Percentiles rank a stretch among this genome's conserved stretches.
Evolutionary conservation across 2,888 invertebrate genomes (phyloP).

Genomic region (Marasmarcha lunaedactyla): DNA sequence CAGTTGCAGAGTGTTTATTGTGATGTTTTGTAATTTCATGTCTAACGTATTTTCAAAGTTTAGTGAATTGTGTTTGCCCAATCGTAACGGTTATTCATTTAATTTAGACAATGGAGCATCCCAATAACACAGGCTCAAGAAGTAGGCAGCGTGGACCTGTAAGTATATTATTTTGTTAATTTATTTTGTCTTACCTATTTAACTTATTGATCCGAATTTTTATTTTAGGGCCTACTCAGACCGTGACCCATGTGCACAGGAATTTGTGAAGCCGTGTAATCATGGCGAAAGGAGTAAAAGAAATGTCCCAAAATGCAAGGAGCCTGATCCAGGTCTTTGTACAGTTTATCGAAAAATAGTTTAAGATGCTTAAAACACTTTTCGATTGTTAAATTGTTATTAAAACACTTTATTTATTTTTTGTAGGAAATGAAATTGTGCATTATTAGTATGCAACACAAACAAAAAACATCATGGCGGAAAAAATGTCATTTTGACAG

Average conservation of each 20-base stretch:
- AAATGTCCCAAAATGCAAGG: too few species aligned
- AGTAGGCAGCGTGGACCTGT: slow-evolving; percentile 1
- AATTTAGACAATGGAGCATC: neutral
- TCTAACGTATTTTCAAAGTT: neutral
- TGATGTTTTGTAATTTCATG: neutral
- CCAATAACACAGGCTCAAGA: neutral
- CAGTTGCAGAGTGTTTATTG: neutral
- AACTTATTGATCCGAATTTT: neutral
- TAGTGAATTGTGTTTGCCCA: neutral
- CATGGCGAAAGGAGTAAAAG: slow-evolving; percentile 1
- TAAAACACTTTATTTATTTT: too few species aligned
- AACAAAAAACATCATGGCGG: too few species aligned
- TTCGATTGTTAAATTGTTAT: too few species aligned
- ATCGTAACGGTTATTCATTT: neutral
- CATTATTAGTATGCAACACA: too few species aligned
- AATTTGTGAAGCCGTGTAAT: neutral
- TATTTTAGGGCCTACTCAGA: slow-evolving; percentile 1
- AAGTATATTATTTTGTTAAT: slow-evolving; percentile 1
- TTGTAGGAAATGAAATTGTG: too few species aligned
- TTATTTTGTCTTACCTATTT: slow-evolving; percentile 1
- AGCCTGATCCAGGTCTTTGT: too few species aligned
- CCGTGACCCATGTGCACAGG: slow-evolving; percentile 1
- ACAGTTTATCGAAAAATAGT: too few species aligned
- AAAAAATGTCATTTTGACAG: too few species aligned
- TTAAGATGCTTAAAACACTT: too few species aligned